Evolutionary conservation across 2,797 vertebrate genomes (phyloP), one percentile per base, ranked within the genome.

Genomic region (Rachycentron canadum): DNA sequence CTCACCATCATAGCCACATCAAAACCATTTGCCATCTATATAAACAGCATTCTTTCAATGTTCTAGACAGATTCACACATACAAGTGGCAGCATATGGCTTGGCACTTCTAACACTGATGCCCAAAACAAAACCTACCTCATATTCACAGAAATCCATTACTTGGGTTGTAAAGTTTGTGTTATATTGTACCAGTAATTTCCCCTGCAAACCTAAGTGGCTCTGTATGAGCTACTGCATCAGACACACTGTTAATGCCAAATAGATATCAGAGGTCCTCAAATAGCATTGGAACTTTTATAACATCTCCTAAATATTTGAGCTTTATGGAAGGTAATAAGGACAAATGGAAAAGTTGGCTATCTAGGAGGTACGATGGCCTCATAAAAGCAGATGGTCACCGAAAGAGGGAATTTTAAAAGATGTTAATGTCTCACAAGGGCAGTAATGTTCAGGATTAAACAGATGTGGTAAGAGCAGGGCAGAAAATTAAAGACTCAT

Each of bases 381-480:
- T 83, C 89, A 89, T 92, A 91, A 93, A 93, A 91, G 82, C 93
- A 94, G 90, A 94, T 93, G 90, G 90, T 90, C 87, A 89, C 70
- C 28, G 52, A 92, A 90, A 90, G 79, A 86, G 85, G 64, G 58
- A 71, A 68, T 86, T 90, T 92, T 82, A 67, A 87, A 86, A 88
- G 86, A 87, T 78, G 80, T 86, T 91, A 92, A 90, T 90, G 87
- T 81, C 83, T 74, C 85, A 79, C 84, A 86, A 89, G 85, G 82
- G 89, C 83, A 84, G 84, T 90, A 86, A 92, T 67, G 75, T 75
- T 65, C 79, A 64, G 80, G 78, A 91, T 93, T 89, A 89, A 93
- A 86, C 89, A 92, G 91, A 93, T 93, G 91, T 84, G 75, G 40
- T 76, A 88, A 89, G 75, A 92, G 89, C 80, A 81, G 76, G 78